Base-by-base conservation (phyloP, 2,797 vertebrate genomes). In the Nothura maculosa region DNA sequence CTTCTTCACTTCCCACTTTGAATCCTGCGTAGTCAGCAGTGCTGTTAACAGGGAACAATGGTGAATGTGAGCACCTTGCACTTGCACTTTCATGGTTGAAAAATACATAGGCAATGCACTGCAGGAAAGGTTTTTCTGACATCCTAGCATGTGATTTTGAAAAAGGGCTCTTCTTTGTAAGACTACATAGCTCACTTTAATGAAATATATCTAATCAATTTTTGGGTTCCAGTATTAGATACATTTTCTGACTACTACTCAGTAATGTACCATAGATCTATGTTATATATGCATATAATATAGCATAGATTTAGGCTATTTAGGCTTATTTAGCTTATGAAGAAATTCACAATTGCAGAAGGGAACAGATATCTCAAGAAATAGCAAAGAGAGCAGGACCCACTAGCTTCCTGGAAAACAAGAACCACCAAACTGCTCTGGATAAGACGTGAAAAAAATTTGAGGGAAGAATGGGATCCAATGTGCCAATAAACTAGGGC, bases 21-120 rank as follows among this genome's bases (percentile, higher is more conserved):
- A 99, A 99, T 70, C 94, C 97, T 92, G 96, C 97, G 22, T 99
- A 99, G 95, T 99, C 99, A 4, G 99, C 99, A 58, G 98, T 93
- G 79, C 99, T 99, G 95, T 27, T 73, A 76, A 94, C 18, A 87
- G 70, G 80, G 16, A 32, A 60, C 20, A 81, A 62, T 0, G 30
- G 52, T 87, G 19, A 78, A 30, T 9, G 25, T 62, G n/a, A 78
- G 70, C 20, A 13, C 7, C 30, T 34, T 87, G 68, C 50, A 11
- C 43, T 85, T 54, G 24, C 30, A 45, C 7, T n/a, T 3, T 13
- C 60, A 86, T 5, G 2, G 36, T 34, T 24, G 19, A 60, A 60
- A 67, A 81, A 55, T 3, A 18, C 2, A 17, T 7, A 45, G 7
- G 14, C 25, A 13, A 28, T 50, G 34, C 24, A 84, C 32, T n/a